Evolutionary conservation across 2,797 vertebrate genomes (phyloP).

Genomic region (Enteromius radiatus): DNA sequence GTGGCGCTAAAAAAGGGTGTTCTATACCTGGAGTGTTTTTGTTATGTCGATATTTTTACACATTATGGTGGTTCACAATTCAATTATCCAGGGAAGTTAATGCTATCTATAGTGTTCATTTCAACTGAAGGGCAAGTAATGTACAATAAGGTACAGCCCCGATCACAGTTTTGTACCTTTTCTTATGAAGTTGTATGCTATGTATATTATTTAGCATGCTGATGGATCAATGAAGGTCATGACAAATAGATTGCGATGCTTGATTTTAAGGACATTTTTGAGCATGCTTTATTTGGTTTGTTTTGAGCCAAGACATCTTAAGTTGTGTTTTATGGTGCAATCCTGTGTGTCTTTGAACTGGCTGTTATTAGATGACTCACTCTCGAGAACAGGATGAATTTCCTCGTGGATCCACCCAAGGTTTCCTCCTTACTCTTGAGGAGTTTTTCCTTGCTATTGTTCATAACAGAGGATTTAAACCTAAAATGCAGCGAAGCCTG

Average conservation of each 20-base stretch:
- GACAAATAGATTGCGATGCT: neutral
- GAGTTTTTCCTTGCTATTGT: slow-evolving; percentile 3
- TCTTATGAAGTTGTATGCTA: too few relatives aligned
- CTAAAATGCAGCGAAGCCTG: neutral
- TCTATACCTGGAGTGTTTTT: too few relatives aligned
- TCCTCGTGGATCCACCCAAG: slow-evolving; percentile 11
- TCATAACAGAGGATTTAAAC: neutral
- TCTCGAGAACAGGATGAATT: neutral
- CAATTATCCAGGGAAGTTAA: too few relatives aligned
- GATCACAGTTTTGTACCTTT: neutral
- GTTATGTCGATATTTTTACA: too few relatives aligned
- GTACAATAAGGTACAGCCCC: neutral
- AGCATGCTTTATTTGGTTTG: neutral
- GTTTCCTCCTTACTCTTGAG: slow-evolving; percentile 2
- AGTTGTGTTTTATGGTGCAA: neutral
- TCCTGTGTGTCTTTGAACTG: neutral
- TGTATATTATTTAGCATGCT: neutral
- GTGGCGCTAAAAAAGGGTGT: too few relatives aligned
- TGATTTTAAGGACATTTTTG: too few relatives aligned
- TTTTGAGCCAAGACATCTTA: neutral
- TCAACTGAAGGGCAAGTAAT: too few relatives aligned
- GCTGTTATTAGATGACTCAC: slow-evolving; percentile 11
- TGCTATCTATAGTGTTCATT: too few relatives aligned
- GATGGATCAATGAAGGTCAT: neutral
- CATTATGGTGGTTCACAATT: too few relatives aligned